A percentile compares a stretch with the other conserved stretches of the same genome.
Conservation (phyloP, 2,888 invertebrate species). For the Perizoma affinitatum region DNA sequence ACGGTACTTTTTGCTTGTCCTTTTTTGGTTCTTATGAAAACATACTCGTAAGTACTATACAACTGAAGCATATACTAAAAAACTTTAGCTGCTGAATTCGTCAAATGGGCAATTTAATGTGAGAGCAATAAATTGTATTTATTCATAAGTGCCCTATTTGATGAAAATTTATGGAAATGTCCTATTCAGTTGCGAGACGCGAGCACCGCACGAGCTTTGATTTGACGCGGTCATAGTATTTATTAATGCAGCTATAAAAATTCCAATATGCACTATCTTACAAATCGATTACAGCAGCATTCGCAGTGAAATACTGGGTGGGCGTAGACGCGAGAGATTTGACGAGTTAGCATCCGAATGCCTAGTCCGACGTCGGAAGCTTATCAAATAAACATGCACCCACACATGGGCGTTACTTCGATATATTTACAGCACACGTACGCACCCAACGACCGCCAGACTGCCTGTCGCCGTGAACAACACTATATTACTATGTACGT, state of each 20-base stretch:
- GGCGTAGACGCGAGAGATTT: constrained; percentile 65
- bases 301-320: constrained; percentile 57
- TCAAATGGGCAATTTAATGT: neutral
- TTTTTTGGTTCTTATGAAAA: too few species aligned
- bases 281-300: constrained; percentile 39
- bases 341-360: constrained; percentile 74
- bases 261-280: constrained; percentile 38
- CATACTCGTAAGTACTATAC: too few species aligned
- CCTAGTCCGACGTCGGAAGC: constrained; percentile 77
- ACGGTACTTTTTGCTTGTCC: too few species aligned
- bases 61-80: too few species aligned
- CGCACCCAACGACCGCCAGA: constrained; percentile 72
- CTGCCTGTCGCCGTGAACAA: constrained; percentile 82
- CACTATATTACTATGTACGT: constrained; percentile 75
- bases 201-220: constrained; percentile 16
- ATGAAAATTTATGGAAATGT: constrained; percentile 22
- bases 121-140: constrained; percentile 4
- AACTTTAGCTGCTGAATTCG: too few species aligned
- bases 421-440: constrained; percentile 73
- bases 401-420: constrained; percentile 65
- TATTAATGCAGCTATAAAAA: constrained; percentile 36
- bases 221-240: constrained; percentile 24
- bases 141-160: constrained; percentile 11
- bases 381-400: constrained; percentile 79
- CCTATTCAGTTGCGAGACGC: constrained; percentile 6